Conservation (phyloP, 2,797 vertebrate species). For the Chelon labrosus region DNA sequence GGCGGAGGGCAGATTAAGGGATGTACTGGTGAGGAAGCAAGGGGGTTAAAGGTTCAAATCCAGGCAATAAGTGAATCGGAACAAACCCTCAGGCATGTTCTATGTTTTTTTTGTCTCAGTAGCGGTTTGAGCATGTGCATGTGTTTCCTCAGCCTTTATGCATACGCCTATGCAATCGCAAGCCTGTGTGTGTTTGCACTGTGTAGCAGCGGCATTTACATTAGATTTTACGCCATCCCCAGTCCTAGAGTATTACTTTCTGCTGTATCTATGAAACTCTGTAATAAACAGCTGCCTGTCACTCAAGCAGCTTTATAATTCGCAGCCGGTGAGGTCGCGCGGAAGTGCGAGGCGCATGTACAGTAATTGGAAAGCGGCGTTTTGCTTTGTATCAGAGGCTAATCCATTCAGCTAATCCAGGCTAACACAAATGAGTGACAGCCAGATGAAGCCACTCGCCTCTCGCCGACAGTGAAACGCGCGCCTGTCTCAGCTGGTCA, state of each 20-base stretch:
- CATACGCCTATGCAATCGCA: not conserved
- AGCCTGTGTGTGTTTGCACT: not conserved
- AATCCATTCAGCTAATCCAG: constrained; percentile 63
- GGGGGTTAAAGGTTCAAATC: constrained; percentile 55
- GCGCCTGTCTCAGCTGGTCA: constrained; percentile 38
- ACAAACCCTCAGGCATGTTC: constrained; percentile 46
- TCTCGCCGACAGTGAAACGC: constrained; percentile 47
- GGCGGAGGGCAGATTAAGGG: constrained; percentile 48
- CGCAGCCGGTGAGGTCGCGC: constrained; percentile 17
- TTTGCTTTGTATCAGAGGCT: constrained; percentile 66
- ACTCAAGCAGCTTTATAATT: constrained; percentile 52
- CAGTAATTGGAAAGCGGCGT: constrained; percentile 55
- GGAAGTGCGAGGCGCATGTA: constrained; percentile 44
- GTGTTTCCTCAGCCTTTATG: constrained; percentile 11
- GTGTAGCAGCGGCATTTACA: no score
- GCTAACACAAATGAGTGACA: constrained; percentile 64
- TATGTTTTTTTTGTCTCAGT: constrained; percentile 15
- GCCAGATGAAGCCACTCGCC: constrained; percentile 56
- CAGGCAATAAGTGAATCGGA: constrained; percentile 44
- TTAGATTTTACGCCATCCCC: not conserved
- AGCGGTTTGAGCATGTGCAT: constrained; percentile 8
- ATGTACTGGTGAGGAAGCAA: constrained; percentile 24
- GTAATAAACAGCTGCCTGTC: constrained; percentile 26
- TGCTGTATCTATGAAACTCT: constrained; percentile 15
- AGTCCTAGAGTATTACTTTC: not conserved